These are phyloP conservation scores for Trichoplusia ni DNA, from an alignment of 1,140 invertebrate species.

Conservation along the genomic window DNA sequence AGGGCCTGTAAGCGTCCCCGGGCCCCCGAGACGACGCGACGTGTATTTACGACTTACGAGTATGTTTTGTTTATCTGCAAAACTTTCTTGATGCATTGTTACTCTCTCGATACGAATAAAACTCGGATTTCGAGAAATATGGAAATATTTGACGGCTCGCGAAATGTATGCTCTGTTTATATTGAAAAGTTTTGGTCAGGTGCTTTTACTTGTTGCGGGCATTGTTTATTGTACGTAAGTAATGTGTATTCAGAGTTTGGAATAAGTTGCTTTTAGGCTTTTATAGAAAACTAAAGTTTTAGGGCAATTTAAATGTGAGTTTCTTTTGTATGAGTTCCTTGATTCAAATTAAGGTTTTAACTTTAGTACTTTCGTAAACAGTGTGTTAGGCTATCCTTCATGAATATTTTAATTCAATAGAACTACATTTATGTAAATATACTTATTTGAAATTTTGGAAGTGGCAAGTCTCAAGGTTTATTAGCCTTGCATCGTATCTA, in stretches of 20 bases:
- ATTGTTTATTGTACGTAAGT: background rate
- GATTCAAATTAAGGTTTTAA: too few relatives aligned
- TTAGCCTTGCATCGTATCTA: too few relatives aligned
- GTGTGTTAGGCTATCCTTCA: too few relatives aligned
- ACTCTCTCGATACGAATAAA: background rate
- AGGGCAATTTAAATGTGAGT: too few relatives aligned
- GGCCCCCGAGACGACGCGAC: background rate
- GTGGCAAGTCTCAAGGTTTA: too few relatives aligned
- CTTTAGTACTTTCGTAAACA: too few relatives aligned
- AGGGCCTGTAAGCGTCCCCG: conserved; percentile 5
- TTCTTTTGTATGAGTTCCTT: too few relatives aligned
- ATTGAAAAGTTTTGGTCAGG: background rate
- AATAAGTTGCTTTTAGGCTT: too few relatives aligned
- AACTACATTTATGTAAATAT: too few relatives aligned
- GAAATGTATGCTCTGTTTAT: background rate
- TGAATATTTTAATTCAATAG: too few relatives aligned
- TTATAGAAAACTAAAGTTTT: too few relatives aligned
- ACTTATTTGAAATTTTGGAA: too few relatives aligned
- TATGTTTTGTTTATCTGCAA: conserved; percentile 19
- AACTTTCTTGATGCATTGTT: conserved; percentile 10
- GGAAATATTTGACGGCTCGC: background rate
- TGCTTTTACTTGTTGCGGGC: background rate
- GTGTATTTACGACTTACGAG: conserved; percentile 6
- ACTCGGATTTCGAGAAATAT: background rate
- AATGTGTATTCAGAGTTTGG: background rate